A percentile compares a stretch with the other conserved stretches of the same genome.
phyloP scores from a whole-genome alignment of 1,140 invertebrate species.

The Tachypleus tridentatus region DNA sequence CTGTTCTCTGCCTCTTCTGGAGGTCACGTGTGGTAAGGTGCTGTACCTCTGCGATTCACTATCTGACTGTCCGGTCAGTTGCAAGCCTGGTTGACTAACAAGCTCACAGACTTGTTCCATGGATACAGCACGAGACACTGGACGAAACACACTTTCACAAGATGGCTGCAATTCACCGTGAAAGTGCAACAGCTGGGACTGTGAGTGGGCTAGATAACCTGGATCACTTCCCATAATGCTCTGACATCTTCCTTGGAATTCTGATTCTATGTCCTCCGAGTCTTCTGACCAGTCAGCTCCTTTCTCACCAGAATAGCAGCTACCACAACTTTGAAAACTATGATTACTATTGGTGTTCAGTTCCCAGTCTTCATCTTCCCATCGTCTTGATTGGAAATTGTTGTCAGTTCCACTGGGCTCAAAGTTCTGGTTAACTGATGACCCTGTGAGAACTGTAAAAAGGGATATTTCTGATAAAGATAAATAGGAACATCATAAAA shows the following conservation, averaged over 20 bases:
- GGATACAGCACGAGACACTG: too few relatives aligned
- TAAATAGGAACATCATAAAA: neutral
- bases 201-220: slow-evolving; percentile 10
- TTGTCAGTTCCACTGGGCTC: neutral
- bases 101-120: too few relatives aligned
- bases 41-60: too few relatives aligned
- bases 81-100: too few relatives aligned
- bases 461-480: neutral
- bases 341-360: neutral
- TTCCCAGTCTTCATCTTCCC: slow-evolving; percentile 8
- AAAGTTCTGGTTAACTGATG: too few relatives aligned
- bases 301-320: slow-evolving; percentile 23
- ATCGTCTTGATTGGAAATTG: neutral
- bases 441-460: too few relatives aligned
- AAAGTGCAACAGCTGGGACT: slow-evolving; percentile 18
- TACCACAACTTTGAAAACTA: slow-evolving; percentile 11
- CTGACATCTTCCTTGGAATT: too few relatives aligned
- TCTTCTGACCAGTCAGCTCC: slow-evolving; percentile 30
- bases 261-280: slow-evolving; percentile 27
- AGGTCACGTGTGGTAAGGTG: too few relatives aligned
- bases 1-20: too few relatives aligned
- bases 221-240: too few relatives aligned
- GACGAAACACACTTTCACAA: slow-evolving; percentile 2
- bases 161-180: slow-evolving; percentile 12
- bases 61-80: too few relatives aligned